Base-by-base conservation (phyloP, 2,888 invertebrate species). In the Zaprionus bogoriensis region DNA sequence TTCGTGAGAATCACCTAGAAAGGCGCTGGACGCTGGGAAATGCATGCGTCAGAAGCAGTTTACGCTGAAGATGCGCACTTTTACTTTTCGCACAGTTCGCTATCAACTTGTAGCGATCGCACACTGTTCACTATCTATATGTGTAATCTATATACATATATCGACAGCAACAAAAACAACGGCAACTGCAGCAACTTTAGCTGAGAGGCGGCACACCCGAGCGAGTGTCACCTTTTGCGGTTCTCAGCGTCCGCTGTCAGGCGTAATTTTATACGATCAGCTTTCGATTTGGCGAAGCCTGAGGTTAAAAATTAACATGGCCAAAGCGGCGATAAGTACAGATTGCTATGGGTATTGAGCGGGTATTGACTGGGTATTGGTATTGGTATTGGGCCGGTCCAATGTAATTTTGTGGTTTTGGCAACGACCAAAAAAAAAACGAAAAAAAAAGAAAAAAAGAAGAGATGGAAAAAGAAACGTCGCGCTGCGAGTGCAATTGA, bases 271-370 rank as follows among this genome's bases (percentile, higher is more conserved):
- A 81, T 86, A 81, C 84, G 80, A 81, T 81, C 80, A 81, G 80
- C 80, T 81, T 81, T 81, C 80, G 80, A 83, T 81, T 86, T 86
- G 86, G 74, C 83, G 81, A 79, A 82, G 84, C 84, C 80, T 86
- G 80, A 86, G 87, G 80, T 86, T 86, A 83, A 86, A 81, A 83
- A 83, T 80, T 52, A 80, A 85, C 79, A 79, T 79, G 79, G 73
- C 86, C 79, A 78, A 78, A 72, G 47, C 69, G 80, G 69, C 79
- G 86, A 79, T 85, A 79, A 85, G 79, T 82, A 79, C 67, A 79
- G 83, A 79, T 79, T 79, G 76, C 65, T 76, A 74, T 80, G 79
- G 76, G 63, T 68, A 77, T 77, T 83, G 77, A n/a, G 67, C 55
- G 27, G 32, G 25, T 42, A 30, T n/a, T n/a, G n/a, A n/a, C n/a